phyloP scores from a whole-genome alignment of 2,888 invertebrate genomes.

The Eledone cirrhosa region DNA sequence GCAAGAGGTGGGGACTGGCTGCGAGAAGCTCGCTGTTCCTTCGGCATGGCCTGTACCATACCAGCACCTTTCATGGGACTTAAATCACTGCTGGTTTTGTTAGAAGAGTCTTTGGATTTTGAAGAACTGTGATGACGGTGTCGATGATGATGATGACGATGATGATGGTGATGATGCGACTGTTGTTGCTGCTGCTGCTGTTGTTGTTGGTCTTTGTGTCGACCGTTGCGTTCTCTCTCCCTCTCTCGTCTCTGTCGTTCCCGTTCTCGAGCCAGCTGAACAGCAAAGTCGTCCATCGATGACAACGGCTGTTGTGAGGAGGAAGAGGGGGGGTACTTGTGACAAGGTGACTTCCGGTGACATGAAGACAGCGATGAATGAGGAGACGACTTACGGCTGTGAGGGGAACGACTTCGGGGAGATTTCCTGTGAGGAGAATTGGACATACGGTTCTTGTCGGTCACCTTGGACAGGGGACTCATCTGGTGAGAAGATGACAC shows the following conservation, averaged over 20 bases:
- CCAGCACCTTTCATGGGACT: not conserved
- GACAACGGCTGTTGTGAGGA: not conserved
- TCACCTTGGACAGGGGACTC: not conserved
- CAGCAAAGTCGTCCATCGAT: conserved; percentile 46
- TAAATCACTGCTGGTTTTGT: not conserved
- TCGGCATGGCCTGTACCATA: not conserved
- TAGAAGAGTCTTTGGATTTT: not conserved
- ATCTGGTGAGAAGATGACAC: conserved; percentile 36
- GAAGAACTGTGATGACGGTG: not conserved
- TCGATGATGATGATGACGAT: not conserved
- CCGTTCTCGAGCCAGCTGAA: conserved; percentile 51
- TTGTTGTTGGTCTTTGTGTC: conserved; percentile 15
- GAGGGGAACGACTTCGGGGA: not conserved
- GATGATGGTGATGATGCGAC: not conserved
- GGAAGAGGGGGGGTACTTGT: conserved; percentile 20
- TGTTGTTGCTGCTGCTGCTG: not conserved
- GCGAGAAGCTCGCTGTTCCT: not conserved
- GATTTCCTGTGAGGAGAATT: not conserved
- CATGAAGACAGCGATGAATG: conserved; percentile 32
- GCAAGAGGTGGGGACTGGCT: not conserved
- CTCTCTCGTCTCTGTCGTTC: conserved; percentile 52
- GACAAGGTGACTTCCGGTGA: conserved; percentile 33
- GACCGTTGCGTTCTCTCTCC: conserved; percentile 33
- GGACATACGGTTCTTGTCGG: not conserved
- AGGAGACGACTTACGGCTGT: not conserved